phyloP scores from a whole-genome alignment of 2,888 invertebrate species.

The Drosophila multiciliata region DNA sequence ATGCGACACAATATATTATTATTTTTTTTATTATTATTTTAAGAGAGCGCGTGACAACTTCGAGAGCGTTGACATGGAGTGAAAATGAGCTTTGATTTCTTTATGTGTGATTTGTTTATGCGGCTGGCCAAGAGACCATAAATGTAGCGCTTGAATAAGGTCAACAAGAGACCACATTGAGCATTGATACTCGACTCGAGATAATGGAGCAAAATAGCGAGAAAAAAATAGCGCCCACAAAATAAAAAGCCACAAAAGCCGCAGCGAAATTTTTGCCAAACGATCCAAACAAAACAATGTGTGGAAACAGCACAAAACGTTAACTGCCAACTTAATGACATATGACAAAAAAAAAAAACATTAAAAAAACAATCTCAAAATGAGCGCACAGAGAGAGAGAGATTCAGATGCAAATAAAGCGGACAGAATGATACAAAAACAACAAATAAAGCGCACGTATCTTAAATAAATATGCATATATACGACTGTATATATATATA shows the following conservation, averaged over 20 bases:
- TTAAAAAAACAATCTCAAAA: conserved; percentile 9
- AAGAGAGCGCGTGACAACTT: conserved; percentile 48
- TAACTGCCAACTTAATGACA: conserved; percentile 42
- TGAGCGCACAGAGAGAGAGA: conserved; percentile 43
- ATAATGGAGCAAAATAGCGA: conserved; percentile 31
- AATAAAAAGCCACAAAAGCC: conserved; percentile 46
- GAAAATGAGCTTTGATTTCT: conserved; percentile 79
- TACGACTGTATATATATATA: not conserved
- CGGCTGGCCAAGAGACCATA: conserved; percentile 60
- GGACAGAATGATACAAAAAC: conserved; percentile 26
- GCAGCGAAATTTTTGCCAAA: conserved; percentile 72
- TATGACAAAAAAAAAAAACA: conserved; percentile 47
- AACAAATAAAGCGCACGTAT: conserved; percentile 54
- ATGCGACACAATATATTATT: conserved; percentile 22
- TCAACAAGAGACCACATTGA: conserved; percentile 57
- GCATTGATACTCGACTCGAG: conserved; percentile 67
- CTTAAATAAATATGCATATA: conserved; percentile 47
- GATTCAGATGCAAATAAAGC: conserved; percentile 58
- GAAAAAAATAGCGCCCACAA: conserved; percentile 69
- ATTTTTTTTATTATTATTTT: conserved; percentile 1
- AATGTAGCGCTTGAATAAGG: conserved; percentile 66
- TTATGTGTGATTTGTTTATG: conserved; percentile 74
- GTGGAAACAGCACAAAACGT: conserved; percentile 56
- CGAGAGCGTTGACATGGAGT: conserved; percentile 65
- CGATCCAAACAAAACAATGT: conserved; percentile 52